Percentiles rank a stretch among this genome's conserved stretches.
Evolutionary conservation across 2,113 vertebrate species (phyloP).

Genomic region (Scophthalmus maximus): DNA sequence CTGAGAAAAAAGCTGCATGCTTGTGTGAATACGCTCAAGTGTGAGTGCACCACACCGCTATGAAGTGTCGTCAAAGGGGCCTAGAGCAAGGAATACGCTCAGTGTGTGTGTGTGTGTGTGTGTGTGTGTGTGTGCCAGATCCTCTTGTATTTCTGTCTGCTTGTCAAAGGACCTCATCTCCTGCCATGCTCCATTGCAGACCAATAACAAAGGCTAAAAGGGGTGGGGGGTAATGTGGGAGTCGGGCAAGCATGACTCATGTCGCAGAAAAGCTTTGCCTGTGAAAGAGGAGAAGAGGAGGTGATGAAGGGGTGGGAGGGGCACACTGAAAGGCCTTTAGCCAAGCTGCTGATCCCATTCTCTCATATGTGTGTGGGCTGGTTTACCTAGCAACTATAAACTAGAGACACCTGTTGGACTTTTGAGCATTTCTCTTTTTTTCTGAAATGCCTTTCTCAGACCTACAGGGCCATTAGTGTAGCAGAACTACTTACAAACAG

Average conservation of each 20-base stretch:
- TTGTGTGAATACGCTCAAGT: conserved; percentile 13
- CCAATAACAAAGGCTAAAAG: conserved; percentile 41
- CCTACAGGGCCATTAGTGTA: background rate
- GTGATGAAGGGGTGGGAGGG: background rate
- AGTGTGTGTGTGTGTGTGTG: background rate
- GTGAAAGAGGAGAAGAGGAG: background rate
- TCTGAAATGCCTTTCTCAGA: background rate
- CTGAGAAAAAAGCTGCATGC: conserved; percentile 6
- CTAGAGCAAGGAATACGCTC: conserved; percentile 37
- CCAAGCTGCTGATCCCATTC: no score
- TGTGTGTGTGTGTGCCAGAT: conserved; percentile 3
- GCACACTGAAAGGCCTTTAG: no score
- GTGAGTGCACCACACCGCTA: background rate
- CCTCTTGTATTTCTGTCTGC: conserved; percentile 63
- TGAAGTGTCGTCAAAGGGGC: conserved; percentile 21
- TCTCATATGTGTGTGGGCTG: background rate
- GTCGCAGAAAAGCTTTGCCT: conserved; percentile 1
- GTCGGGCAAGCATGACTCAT: conserved; percentile 40
- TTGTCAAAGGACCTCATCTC: conserved; percentile 52
- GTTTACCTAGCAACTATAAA: background rate
- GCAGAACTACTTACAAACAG: no score
- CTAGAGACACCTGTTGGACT: background rate
- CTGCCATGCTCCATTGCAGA: conserved; percentile 58
- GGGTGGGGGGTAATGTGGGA: background rate
- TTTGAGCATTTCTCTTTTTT: background rate